Base-by-base conservation (phyloP, 2,113 vertebrate species). In the Callospermophilus lateralis region DNA sequence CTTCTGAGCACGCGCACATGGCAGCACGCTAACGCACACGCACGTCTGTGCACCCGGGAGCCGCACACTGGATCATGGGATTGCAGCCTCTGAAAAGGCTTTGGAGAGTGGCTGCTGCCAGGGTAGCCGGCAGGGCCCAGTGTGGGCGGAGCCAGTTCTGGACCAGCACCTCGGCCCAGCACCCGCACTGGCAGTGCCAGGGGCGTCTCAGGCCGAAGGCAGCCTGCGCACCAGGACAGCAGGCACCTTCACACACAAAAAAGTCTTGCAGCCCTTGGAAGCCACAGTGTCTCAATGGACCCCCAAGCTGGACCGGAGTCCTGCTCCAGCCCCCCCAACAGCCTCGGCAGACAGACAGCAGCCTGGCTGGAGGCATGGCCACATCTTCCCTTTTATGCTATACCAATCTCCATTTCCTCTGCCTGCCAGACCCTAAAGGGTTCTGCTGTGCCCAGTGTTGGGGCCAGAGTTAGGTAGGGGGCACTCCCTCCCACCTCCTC, bases 1-100 rank as follows among this genome's bases (percentile, higher is more conserved):
- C 98, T 98, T 98, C 98, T 97, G 98, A 98, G 99, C 98, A 97
- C 98, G 98, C 98, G 98, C 28, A 19, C 30, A 5, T 8, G 6
- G n/a, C n/a, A n/a, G n/a, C 51, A 39, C 1, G 97, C 98, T 15
- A n/a, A 39, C 1, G 97, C 98, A 98, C 98, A 98, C 98, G 97
- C 98, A 98, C 98, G 0, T 4, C 4, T 26, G 4, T 98, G 98
- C 98, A 98, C 98, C 98, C 98, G 98, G 98, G 97, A 98, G 98
- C 98, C 98, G 98, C 98, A 98, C 98, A 97, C 98, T 98, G 98
- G 97, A 98, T 98, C 97, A 96, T 96, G 32, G 73, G 58, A 17
- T 11, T 1, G 28, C 10, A 0, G 98, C 98, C 98, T 99, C 98
- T 98, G 98, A 98, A 98, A 98, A 96, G 97, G 95, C 98, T 98